These are phyloP conservation scores for Sebastes wilsoni DNA, from an alignment of 2,797 vertebrate species.

Conservation along the genomic window DNA sequence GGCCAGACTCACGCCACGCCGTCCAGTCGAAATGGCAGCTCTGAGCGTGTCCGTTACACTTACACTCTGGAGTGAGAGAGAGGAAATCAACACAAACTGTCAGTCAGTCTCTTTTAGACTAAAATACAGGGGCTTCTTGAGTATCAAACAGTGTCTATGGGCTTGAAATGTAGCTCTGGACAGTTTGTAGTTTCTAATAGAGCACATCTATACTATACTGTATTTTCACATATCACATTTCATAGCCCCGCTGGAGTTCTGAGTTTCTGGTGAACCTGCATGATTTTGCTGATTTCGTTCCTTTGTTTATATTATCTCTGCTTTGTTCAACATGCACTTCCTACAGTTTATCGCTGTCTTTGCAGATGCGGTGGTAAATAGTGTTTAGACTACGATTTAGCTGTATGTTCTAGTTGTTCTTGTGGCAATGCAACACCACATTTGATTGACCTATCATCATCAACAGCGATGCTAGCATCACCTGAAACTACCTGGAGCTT, in stretches of 20 bases:
- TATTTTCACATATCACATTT: neutral
- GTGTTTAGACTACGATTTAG: neutral
- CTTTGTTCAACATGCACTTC: neutral
- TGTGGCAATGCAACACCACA: neutral
- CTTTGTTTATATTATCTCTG: no score
- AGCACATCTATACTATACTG: neutral
- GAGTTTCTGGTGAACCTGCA: no score
- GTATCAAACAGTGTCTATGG: neutral
- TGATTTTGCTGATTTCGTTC: no score
- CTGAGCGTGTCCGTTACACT: slow-evolving; percentile 93
- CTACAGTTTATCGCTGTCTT: neutral
- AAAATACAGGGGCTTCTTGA: neutral
- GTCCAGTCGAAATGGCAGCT: slow-evolving; percentile 90
- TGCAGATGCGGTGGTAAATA: neutral
- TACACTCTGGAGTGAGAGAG: slow-evolving; percentile 84
- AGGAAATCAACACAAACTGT: neutral
- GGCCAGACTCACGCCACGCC: slow-evolving; percentile 89
- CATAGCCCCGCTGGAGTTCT: no score
- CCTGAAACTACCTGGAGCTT: neutral
- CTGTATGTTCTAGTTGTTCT: neutral
- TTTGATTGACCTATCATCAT: neutral
- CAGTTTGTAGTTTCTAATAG: neutral
- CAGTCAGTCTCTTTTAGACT: neutral
- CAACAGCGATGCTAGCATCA: fast-evolving
- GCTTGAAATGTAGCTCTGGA: neutral